Evolutionary conservation across 2,888 invertebrate genomes (phyloP).

Genomic region (Drosophila melanocephala): DNA sequence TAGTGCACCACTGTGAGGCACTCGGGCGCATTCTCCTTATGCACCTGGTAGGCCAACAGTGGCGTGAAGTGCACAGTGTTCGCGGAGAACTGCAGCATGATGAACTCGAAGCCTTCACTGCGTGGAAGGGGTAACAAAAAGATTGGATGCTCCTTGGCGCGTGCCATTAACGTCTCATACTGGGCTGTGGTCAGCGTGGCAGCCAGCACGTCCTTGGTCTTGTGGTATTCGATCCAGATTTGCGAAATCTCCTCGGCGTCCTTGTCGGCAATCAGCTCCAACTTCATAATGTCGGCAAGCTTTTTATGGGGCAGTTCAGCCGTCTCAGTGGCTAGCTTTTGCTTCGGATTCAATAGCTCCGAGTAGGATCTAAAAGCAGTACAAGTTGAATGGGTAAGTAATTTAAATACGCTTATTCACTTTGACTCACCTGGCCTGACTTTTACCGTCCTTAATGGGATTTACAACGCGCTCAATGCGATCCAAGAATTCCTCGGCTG

Average conservation of each 20-base stretch:
- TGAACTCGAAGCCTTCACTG: constrained; percentile 94
- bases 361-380: constrained; percentile 87
- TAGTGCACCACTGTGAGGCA: constrained; percentile 93
- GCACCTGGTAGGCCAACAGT: constrained; percentile 93
- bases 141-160: constrained; percentile 88
- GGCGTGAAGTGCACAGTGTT: constrained; percentile 94
- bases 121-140: constrained; percentile 93
- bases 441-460: constrained; percentile 82
- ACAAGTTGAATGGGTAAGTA: not conserved
- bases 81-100: constrained; percentile 91
- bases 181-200: constrained; percentile 89
- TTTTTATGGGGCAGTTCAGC: constrained; percentile 86
- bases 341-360: constrained; percentile 89
- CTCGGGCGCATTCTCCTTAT: constrained; percentile 95
- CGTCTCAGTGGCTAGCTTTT: constrained; percentile 75
- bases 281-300: constrained; percentile 91
- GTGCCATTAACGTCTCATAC: constrained; percentile 87
- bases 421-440: constrained; percentile 74
- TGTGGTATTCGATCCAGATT: constrained; percentile 94
- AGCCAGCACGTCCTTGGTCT: constrained; percentile 91
- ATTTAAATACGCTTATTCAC: no score
- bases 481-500: constrained; percentile 91
- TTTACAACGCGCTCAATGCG: constrained; percentile 87
- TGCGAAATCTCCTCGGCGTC: constrained; percentile 89
- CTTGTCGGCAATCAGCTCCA: constrained; percentile 91